These are phyloP conservation scores for Elymnias hypermnestra DNA, from an alignment of 1,140 invertebrate genomes.

Conservation along the genomic window DNA sequence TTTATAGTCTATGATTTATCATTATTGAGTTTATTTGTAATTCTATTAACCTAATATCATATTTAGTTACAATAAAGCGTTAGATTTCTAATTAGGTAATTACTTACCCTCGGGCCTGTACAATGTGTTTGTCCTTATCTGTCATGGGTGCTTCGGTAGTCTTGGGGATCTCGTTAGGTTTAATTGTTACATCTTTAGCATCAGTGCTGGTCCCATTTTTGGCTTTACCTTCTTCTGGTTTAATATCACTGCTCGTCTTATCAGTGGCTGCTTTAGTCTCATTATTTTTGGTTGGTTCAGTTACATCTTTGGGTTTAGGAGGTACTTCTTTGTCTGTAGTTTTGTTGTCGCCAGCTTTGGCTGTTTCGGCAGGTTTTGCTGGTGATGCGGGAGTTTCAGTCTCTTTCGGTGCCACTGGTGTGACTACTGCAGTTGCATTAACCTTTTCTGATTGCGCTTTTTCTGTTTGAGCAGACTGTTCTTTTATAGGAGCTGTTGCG, in stretches of 20 bases:
- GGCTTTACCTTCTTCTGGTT: constrained; percentile 17
- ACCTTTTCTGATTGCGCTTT: constrained; percentile 1
- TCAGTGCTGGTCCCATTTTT: constrained; percentile 21
- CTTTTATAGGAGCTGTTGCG: background rate
- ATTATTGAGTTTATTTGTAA: no score
- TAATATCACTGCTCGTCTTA: constrained; percentile 10
- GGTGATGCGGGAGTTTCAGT: constrained; percentile 1
- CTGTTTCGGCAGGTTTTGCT: no score
- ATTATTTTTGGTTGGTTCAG: background rate
- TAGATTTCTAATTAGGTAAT: no score
- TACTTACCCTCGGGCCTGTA: constrained; percentile 43
- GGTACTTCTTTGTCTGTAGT: constrained; percentile 9
- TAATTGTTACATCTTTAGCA: constrained; percentile 14
- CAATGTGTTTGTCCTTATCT: constrained; percentile 27
- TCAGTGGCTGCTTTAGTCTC: constrained; percentile 13
- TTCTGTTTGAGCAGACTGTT: background rate
- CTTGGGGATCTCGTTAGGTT: constrained; percentile 18
- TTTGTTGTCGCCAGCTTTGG: constrained; percentile 11
- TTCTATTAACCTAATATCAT: no score
- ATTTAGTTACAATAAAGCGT: no score
- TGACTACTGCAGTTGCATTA: background rate
- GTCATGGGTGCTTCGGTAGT: constrained; percentile 26
- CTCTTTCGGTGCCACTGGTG: background rate
- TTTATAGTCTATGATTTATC: no score
- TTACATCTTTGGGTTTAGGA: constrained; percentile 4